Evolutionary conservation across 2,797 vertebrate genomes (phyloP).

Genomic region (Nannoperca australis): DNA sequence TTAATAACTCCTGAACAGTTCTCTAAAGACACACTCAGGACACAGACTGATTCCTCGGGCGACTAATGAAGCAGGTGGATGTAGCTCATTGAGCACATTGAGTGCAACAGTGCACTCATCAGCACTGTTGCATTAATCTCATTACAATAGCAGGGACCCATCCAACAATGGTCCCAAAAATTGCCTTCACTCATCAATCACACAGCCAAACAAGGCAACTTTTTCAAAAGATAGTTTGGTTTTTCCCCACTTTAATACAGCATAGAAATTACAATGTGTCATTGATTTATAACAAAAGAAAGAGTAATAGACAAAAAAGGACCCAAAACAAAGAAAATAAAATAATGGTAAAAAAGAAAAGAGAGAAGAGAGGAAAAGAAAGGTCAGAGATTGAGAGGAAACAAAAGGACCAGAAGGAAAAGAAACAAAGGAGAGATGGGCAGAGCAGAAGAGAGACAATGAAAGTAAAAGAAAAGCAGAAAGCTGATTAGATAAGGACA

Average conservation of each 20-base stretch:
- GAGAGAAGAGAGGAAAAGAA: neutral
- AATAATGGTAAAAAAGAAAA: neutral
- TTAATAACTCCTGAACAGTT: constrained; percentile 25
- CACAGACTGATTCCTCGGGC: neutral
- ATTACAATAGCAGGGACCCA: too few species aligned
- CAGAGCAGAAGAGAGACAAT: neutral
- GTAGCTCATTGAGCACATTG: neutral
- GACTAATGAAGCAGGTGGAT: constrained; percentile 8
- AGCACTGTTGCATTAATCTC: constrained; percentile 16
- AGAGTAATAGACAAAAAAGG: neutral
- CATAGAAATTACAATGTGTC: neutral
- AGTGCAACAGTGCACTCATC: neutral
- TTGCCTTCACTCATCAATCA: neutral
- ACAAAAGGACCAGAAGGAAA: neutral
- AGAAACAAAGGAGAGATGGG: too few species aligned
- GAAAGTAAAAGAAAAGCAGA: neutral
- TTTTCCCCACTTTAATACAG: neutral
- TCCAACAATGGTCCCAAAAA: neutral
- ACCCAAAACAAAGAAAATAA: neutral
- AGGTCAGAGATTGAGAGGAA: neutral
- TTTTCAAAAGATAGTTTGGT: neutral
- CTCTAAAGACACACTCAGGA: constrained; percentile 11
- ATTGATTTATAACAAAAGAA: constrained; percentile 5
- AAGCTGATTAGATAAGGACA: constrained; percentile 5
- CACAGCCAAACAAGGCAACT: neutral